These are phyloP conservation scores for Falco peregrinus DNA, from an alignment of 2,797 vertebrate genomes.

Conservation along the genomic window DNA sequence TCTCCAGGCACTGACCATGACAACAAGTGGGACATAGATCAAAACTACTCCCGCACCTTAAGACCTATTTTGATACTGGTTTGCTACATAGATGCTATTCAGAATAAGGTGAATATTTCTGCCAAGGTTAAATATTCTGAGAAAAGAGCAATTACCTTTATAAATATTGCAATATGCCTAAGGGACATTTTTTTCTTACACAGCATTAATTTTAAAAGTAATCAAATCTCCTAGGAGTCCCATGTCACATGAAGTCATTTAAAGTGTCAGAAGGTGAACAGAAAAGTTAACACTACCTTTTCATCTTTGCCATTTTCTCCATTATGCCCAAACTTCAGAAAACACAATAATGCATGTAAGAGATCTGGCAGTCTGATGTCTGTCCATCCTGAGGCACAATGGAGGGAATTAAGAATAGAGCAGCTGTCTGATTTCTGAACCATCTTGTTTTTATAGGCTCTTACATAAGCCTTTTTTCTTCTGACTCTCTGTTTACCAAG, in stretches of 20 bases:
- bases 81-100: neutral
- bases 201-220: neutral
- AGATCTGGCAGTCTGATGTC: neutral
- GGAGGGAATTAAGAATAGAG: neutral
- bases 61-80: neutral
- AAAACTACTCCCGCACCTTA: neutral
- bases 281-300: neutral
- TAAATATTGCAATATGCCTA: neutral
- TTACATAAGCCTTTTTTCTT: conserved; percentile 37
- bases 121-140: neutral
- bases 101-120: neutral
- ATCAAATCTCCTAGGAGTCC: neutral
- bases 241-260: neutral
- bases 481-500: conserved; percentile 3
- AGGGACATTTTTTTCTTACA: neutral
- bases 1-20: neutral
- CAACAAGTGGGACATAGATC: neutral
- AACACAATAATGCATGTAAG: neutral
- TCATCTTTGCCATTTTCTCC: neutral
- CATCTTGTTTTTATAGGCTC: neutral
- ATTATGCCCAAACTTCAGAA: neutral
- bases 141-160: neutral
- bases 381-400: neutral
- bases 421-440: conserved; percentile 24
- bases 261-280: neutral